phyloP scores from a whole-genome alignment of 2,888 invertebrate species.

The Erebia palarica region DNA sequence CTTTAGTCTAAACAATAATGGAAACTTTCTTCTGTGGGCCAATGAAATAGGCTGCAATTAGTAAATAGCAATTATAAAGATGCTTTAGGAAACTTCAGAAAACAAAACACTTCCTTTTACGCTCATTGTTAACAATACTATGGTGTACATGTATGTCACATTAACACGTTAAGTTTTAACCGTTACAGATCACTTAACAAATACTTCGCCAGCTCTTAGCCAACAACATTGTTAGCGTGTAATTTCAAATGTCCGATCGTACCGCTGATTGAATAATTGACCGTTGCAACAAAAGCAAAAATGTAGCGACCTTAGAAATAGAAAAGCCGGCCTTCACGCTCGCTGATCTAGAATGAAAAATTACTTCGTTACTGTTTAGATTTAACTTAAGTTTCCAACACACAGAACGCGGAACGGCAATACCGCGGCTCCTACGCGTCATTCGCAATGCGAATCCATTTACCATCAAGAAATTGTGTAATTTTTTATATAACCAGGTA shows the following conservation, averaged over 20 bases:
- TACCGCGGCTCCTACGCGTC: neutral
- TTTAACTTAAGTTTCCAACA: slow-evolving; percentile 33
- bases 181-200: neutral
- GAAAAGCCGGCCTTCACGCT: slow-evolving; percentile 62
- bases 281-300: slow-evolving; percentile 36
- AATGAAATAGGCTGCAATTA: too few species aligned
- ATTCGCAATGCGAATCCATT: neutral
- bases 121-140: neutral
- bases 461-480: too few species aligned
- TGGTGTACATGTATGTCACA: neutral
- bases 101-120: too few species aligned
- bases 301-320: slow-evolving; percentile 49
- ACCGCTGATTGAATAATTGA: slow-evolving; percentile 16
- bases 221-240: slow-evolving; percentile 12
- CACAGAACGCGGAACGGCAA: neutral
- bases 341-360: slow-evolving; percentile 48
- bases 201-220: slow-evolving; percentile 9
- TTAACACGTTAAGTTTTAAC: neutral
- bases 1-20: too few species aligned
- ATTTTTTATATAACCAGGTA: too few species aligned
- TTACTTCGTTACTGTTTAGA: slow-evolving; percentile 50
- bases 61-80: too few species aligned
- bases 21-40: too few species aligned
- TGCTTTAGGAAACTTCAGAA: too few species aligned
- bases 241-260: slow-evolving; percentile 20